These are phyloP conservation scores for Hypothenemus hampei DNA, from an alignment of 1,140 invertebrate genomes.

Conservation along the genomic window DNA sequence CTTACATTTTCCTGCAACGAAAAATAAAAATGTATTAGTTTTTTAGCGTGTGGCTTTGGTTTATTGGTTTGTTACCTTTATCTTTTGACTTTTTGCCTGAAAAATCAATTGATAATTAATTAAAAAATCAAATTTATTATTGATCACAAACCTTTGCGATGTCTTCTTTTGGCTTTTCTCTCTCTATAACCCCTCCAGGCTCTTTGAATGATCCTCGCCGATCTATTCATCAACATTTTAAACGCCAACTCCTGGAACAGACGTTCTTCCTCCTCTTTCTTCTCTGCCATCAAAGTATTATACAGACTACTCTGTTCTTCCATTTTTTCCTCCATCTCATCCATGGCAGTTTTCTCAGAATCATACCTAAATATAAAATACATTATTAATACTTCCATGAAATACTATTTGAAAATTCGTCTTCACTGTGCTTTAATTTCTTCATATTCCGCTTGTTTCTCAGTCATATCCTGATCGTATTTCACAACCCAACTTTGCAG, in stretches of 20 bases:
- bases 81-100: neutral
- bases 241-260: slow-evolving; percentile 33
- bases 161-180: slow-evolving; percentile 23
- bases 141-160: slow-evolving; percentile 20
- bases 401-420: neutral
- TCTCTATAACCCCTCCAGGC: slow-evolving; percentile 37
- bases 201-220: slow-evolving; percentile 38
- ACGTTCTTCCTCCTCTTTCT: slow-evolving; percentile 34
- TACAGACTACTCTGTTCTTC: slow-evolving; percentile 39
- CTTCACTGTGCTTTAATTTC: slow-evolving; percentile 32
- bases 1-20: no score
- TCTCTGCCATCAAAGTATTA: slow-evolving; percentile 35
- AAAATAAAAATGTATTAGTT: no score
- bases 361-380: slow-evolving; percentile 32
- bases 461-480: slow-evolving; percentile 40
- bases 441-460: slow-evolving; percentile 37
- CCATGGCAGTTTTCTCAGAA: slow-evolving; percentile 30
- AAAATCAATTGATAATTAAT: neutral
- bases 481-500: slow-evolving; percentile 38
- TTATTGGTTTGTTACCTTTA: no score
- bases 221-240: slow-evolving; percentile 34
- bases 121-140: neutral
- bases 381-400: neutral
- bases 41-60: no score
- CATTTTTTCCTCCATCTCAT: slow-evolving; percentile 34